Percentiles rank a stretch among this genome's conserved stretches.
phyloP scores from a whole-genome alignment of 1,140 invertebrate genomes.

The Procambarus clarkii region DNA sequence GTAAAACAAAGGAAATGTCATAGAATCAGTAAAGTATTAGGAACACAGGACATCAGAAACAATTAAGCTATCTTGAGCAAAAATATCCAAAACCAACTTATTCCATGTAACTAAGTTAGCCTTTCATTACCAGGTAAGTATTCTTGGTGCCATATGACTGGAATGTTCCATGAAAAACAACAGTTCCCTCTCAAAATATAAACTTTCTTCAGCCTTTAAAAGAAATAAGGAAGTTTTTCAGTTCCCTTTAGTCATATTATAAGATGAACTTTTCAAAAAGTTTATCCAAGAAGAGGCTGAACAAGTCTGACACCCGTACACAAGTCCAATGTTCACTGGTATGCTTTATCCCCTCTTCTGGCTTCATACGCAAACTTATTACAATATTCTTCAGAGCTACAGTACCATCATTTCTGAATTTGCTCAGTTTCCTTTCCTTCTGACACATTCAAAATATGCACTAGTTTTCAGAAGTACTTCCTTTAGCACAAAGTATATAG shows the following conservation, averaged over 20 bases:
- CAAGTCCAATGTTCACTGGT: constrained; percentile 9
- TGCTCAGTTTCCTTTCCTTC: neutral
- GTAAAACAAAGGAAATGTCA: neutral
- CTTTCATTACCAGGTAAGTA: constrained; percentile 6
- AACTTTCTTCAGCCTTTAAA: neutral
- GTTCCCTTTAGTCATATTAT: neutral
- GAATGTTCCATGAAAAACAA: constrained; percentile 34
- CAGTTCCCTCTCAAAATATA: neutral
- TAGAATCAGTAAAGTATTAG: constrained; percentile 1
- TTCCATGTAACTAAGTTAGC: constrained; percentile 22
- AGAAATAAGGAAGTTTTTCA: no score
- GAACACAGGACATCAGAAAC: constrained; percentile 19
- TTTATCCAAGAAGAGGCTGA: constrained; percentile 25
- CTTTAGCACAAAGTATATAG: constrained; percentile 7
- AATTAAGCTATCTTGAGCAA: constrained; percentile 34
- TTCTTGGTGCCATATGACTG: constrained; percentile 28
- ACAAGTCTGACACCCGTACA: neutral
- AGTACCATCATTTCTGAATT: neutral
- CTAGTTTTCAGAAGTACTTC: neutral
- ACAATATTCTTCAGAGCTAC: neutral
- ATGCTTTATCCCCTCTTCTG: constrained; percentile 15
- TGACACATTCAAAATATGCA: neutral
- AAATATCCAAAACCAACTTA: constrained; percentile 11
- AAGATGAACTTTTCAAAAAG: neutral
- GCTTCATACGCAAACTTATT: neutral